phyloP scores from a whole-genome alignment of 1,140 invertebrate genomes.

The Tetramorium parvispinum region DNA sequence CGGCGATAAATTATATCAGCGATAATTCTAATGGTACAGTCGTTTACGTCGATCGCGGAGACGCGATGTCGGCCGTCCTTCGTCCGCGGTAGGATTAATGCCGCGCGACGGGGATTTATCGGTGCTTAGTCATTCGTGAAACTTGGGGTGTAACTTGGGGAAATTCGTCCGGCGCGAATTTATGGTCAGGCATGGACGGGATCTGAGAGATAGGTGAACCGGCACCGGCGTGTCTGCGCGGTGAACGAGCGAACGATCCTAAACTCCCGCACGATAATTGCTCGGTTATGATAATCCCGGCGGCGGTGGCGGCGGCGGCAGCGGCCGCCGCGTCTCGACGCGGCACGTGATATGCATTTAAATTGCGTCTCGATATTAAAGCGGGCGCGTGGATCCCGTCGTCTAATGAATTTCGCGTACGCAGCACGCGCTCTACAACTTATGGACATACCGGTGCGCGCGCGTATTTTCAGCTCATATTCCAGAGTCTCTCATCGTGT shows the following conservation, averaged over 20 bases:
- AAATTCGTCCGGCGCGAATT: slow-evolving; percentile 45
- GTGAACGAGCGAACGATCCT: slow-evolving; percentile 4
- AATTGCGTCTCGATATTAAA: slow-evolving; percentile 70
- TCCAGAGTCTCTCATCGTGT: slow-evolving; percentile 31
- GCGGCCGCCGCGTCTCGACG: background rate
- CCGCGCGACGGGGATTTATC: slow-evolving; percentile 48
- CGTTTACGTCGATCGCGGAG: slow-evolving; percentile 25
- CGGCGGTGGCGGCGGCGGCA: background rate
- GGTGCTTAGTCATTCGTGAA: slow-evolving; percentile 58
- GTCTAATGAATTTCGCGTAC: slow-evolving; percentile 68
- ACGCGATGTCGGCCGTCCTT: slow-evolving; percentile 11
- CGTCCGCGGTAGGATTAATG: slow-evolving; percentile 40
- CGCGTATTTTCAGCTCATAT: slow-evolving; percentile 21
- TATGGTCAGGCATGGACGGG: slow-evolving; percentile 59
- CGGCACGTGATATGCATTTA: slow-evolving; percentile 68
- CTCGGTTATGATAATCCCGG: slow-evolving; percentile 64
- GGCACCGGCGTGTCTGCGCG: slow-evolving; percentile 19
- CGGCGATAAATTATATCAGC: slow-evolving; percentile 40
- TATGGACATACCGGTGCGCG: background rate
- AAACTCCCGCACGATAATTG: slow-evolving; percentile 63
- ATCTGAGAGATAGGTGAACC: slow-evolving; percentile 56
- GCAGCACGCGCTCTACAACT: slow-evolving; percentile 37
- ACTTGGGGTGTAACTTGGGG: slow-evolving; percentile 53
- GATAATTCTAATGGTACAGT: slow-evolving; percentile 17
- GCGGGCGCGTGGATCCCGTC: slow-evolving; percentile 54